Conservation (phyloP, 2,113 vertebrate genomes). For the Centrocercus urophasianus region DNA sequence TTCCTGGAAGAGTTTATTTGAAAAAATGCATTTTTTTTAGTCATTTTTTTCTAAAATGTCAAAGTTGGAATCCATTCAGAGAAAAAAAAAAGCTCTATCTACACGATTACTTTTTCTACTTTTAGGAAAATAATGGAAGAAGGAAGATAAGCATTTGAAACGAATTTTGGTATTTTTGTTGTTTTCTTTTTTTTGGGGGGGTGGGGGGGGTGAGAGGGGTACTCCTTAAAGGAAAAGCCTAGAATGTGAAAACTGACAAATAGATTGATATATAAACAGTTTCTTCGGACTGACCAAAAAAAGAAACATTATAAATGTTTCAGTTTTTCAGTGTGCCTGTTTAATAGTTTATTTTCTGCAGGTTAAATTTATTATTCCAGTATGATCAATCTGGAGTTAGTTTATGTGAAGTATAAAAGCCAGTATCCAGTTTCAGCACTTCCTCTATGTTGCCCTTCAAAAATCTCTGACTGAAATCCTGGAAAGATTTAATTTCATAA, state of each 20-base stretch:
- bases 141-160: neutral
- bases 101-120: neutral
- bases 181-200: neutral
- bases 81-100: neutral
- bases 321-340: neutral
- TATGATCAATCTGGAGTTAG: neutral
- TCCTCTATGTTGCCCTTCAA: neutral
- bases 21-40: rapidly evolving
- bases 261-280: neutral
- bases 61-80: neutral
- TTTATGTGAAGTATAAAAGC: neutral
- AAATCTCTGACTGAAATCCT: neutral
- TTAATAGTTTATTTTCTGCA: neutral
- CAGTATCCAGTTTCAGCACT: neutral
- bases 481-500: neutral
- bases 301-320: neutral
- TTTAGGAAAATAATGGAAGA: neutral
- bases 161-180: too few relatives aligned
- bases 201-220: neutral
- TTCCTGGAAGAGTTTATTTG: neutral
- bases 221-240: neutral
- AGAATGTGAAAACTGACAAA: neutral
- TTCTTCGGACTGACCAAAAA: neutral
- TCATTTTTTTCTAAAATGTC: neutral
- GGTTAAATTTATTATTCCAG: neutral